phyloP scores from a whole-genome alignment of 2,888 invertebrate genomes.

The Epiblema foenella region DNA sequence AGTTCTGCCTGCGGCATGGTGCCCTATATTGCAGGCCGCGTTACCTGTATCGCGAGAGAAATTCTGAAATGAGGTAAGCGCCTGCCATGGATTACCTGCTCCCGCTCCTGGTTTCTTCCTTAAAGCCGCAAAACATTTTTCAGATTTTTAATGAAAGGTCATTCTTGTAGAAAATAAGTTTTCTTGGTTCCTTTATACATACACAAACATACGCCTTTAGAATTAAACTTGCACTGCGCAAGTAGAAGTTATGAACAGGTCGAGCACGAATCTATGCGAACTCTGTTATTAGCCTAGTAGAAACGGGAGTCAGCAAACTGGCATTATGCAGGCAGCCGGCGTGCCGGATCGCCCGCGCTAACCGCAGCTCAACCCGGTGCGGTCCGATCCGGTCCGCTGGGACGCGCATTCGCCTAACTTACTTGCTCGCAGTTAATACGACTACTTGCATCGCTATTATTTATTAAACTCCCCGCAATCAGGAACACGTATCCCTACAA shows the following conservation, averaged over 20 bases:
- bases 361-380: slow-evolving; percentile 47
- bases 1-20: no score
- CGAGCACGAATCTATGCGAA: slow-evolving; percentile 60
- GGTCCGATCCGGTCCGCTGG: slow-evolving; percentile 49
- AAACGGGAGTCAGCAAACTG: slow-evolving; percentile 61
- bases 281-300: slow-evolving; percentile 72
- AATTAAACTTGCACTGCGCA: slow-evolving; percentile 41
- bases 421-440: slow-evolving; percentile 51
- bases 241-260: slow-evolving; percentile 51
- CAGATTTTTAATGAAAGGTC: not conserved
- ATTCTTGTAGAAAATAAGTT: not conserved
- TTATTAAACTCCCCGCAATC: slow-evolving; percentile 48
- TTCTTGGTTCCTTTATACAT: slow-evolving; percentile 2
- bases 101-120: no score
- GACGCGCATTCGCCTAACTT: slow-evolving; percentile 50
- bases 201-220: slow-evolving; percentile 37
- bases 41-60: no score
- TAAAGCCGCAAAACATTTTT: no score
- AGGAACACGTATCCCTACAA: slow-evolving; percentile 46
- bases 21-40: no score
- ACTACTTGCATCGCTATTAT: slow-evolving; percentile 49
- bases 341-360: slow-evolving; percentile 55
- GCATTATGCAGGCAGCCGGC: slow-evolving; percentile 56
- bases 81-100: no score
- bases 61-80: no score